phyloP scores from a whole-genome alignment of 2,888 invertebrate species.

The Euphydryas editha region DNA sequence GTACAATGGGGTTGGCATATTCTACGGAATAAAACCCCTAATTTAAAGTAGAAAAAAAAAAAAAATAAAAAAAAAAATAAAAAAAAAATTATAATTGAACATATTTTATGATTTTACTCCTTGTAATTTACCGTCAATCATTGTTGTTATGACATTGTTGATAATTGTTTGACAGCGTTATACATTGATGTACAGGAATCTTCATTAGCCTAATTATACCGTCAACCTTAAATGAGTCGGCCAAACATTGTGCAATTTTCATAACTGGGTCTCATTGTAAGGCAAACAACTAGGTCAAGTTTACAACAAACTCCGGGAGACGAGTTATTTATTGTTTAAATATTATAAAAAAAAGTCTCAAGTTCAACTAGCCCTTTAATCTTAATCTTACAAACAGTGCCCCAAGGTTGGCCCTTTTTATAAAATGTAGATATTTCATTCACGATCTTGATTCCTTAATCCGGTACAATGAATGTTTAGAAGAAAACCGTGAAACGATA shows the following conservation, averaged over 20 bases:
- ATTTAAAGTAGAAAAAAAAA: too few species aligned
- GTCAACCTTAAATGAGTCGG: constrained; percentile 54
- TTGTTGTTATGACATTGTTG: neutral
- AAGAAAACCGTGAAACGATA: constrained; percentile 12
- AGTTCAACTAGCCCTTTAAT: constrained; percentile 32
- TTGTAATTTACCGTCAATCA: neutral
- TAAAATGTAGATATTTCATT: constrained; percentile 19
- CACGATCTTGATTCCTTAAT: neutral
- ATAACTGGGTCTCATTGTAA: constrained; percentile 68
- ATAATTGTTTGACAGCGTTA: constrained; percentile 28
- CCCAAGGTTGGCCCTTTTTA: constrained; percentile 26
- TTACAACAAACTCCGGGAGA: constrained; percentile 40
- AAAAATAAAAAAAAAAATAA: too few species aligned
- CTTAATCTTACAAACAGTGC: constrained; percentile 24
- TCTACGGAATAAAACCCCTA: too few species aligned
- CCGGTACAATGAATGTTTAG: constrained; percentile 16
- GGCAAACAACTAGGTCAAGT: constrained; percentile 69
- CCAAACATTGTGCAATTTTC: constrained; percentile 65
- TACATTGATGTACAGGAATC: constrained; percentile 48
- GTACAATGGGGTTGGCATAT: too few species aligned
- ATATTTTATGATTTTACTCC: neutral
- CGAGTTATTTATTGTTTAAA: constrained; percentile 13
- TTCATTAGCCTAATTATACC: constrained; percentile 58
- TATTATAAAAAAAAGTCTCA: constrained; percentile 23
- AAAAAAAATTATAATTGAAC: too few species aligned